Base-by-base conservation (phyloP, 2,797 vertebrate genomes). In the Neoniphon sammara region DNA sequence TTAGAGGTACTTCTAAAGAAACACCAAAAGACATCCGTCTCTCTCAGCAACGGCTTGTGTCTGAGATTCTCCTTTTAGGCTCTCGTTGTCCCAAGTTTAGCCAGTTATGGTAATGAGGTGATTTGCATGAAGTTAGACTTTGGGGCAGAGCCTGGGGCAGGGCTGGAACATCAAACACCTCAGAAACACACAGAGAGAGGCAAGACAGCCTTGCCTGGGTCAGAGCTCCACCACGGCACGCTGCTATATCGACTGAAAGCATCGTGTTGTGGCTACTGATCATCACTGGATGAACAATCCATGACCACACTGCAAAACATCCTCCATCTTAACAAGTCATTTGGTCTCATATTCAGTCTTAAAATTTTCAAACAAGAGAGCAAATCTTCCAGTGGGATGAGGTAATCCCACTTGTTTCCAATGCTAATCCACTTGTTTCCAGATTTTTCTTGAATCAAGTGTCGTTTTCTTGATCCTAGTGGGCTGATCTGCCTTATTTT, bases 71-170 rank as follows among this genome's bases (percentile, higher is more conserved):
- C 79, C 72, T 75, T 67, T 56, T n/a, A 50, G 30, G 46, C 42
- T 78, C 56, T 47, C 46, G 4, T 47, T 20, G 61, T 53, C 30
- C 44, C 34, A 23, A 57, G 61, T 57, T 65, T 56, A 57, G 68
- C 62, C 63, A 59, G 75, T 66, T 63, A 39, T 53, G 60, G 73
- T 6, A 17, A 77, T 69, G 75, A 79, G 77, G 78, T 74, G 81
- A 89, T 90, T 86, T 82, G 85, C 91, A 90, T 78, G 82, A 88
- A 88, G 84, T 68, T 30, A 75, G 78, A 80, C 82, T 88, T 86
- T 17, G 68, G 67, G 84, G 88, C 84, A 84, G 60, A 80, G 82
- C 91, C 88, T 27, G 65, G 50, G 82, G 89, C 91, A 75, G 75
- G 59, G 63, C 66, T 57, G 59, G 85, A 72, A 84, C 87, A 87